Evolutionary conservation across 2,797 vertebrate species (phyloP).

Genomic region (Tiaroga cobitis): DNA sequence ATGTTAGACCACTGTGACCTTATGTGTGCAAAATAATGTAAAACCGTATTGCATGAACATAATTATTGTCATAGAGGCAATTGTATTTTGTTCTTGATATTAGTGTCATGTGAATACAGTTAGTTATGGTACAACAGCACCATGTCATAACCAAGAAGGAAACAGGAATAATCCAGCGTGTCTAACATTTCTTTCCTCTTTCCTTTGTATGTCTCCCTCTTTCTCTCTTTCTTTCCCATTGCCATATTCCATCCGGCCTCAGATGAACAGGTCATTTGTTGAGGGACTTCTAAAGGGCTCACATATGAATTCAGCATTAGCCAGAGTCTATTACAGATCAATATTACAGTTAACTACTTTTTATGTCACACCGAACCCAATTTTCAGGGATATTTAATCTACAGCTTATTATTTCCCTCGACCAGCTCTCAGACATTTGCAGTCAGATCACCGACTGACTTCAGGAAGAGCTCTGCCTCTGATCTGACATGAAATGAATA

Average conservation of each 20-base stretch:
- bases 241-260: neutral
- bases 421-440: conserved; percentile 76
- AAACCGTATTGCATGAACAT: neutral
- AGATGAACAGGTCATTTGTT: conserved; percentile 22
- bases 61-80: neutral
- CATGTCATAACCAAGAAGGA: neutral
- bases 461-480: conserved; percentile 76
- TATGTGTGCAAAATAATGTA: neutral
- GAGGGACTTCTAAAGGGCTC: conserved; percentile 62
- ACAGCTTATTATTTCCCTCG: conserved; percentile 76
- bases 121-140: neutral
- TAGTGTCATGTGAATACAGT: neutral
- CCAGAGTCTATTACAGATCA: conserved; percentile 76
- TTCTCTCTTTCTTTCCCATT: conserved; percentile 10
- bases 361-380: conserved; percentile 77
- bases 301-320: conserved; percentile 76
- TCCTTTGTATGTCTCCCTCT: neutral
- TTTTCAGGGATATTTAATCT: conserved; percentile 83
- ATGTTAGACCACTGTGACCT: neutral
- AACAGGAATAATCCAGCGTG: neutral
- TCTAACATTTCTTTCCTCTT: neutral
- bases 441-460: conserved; percentile 80
- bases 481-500: conserved; percentile 74
- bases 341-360: conserved; percentile 79
- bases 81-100: neutral